Conservation (phyloP, 2,113 vertebrate genomes). For the Maccullochella peelii region DNA sequence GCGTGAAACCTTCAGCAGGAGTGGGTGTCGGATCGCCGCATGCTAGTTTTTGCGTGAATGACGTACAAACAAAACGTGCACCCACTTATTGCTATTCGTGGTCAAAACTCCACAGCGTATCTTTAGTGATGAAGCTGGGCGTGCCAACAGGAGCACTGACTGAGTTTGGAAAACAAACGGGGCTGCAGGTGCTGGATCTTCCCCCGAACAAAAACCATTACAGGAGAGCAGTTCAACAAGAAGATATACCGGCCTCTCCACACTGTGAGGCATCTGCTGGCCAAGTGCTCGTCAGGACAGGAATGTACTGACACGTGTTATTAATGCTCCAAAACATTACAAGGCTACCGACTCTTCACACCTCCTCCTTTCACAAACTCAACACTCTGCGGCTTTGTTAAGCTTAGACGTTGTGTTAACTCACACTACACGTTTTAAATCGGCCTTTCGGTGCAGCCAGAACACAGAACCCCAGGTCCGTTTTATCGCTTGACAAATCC, state of each 20-base stretch:
- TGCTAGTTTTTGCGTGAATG: too few species aligned
- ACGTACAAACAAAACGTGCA: too few species aligned
- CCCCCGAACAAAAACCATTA: slow-evolving; percentile 27
- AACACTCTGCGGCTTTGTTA: background rate
- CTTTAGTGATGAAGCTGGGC: background rate
- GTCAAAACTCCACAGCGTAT: background rate
- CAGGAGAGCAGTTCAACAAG: background rate
- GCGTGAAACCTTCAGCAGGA: too few species aligned
- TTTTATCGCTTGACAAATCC: too few species aligned
- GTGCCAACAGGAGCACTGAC: background rate
- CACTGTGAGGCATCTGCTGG: slow-evolving; percentile 25
- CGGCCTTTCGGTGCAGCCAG: too few species aligned
- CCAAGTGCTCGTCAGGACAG: slow-evolving; percentile 54
- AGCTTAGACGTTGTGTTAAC: too few species aligned
- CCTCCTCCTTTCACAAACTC: background rate
- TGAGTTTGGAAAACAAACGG: background rate
- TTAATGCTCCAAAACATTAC: slow-evolving; percentile 5
- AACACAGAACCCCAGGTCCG: too few species aligned
- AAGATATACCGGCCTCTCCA: background rate
- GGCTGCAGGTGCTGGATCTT: background rate
- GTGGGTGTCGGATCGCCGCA: too few species aligned
- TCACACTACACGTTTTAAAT: too few species aligned
- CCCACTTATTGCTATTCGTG: background rate
- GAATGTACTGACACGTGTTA: slow-evolving; percentile 10
- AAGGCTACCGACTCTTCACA: background rate